Conservation (phyloP, 2,797 vertebrate species). For the Leptodactylus fallax region DNA sequence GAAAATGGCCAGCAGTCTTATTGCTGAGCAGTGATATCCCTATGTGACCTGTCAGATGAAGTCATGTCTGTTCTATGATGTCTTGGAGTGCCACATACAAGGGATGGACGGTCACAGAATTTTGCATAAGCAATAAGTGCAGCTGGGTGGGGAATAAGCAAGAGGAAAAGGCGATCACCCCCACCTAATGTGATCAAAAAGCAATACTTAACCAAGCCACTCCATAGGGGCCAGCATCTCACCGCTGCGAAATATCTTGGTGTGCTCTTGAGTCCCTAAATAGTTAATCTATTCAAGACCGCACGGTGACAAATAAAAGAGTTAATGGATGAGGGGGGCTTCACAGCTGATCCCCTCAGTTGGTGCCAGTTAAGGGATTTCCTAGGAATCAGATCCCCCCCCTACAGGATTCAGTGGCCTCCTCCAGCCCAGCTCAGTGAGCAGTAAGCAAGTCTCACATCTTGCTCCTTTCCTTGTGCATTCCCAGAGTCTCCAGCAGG, state of each 20-base stretch:
- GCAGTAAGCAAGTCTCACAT: slow-evolving; percentile 64
- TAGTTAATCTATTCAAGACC: not conserved
- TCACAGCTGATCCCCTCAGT: slow-evolving; percentile 19
- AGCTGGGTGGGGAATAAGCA: not conserved
- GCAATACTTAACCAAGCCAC: slow-evolving; percentile 38
- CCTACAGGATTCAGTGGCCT: slow-evolving; percentile 59
- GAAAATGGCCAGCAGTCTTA: slow-evolving; percentile 1
- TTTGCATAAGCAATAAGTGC: slow-evolving; percentile 18
- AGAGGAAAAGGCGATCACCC: slow-evolving; percentile 31
- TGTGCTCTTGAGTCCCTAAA: no score
- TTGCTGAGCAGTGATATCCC: not conserved
- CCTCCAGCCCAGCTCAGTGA: slow-evolving; percentile 62
- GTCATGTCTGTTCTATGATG: slow-evolving; percentile 9
- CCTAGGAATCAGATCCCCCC: slow-evolving; percentile 49
- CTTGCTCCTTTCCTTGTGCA: slow-evolving; percentile 70
- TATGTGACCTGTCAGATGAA: slow-evolving; percentile 28
- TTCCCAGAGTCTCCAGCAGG: slow-evolving; percentile 79
- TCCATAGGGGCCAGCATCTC: slow-evolving; percentile 22
- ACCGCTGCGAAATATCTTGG: not conserved
- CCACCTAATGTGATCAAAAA: slow-evolving; percentile 40
- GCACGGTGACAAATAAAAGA: not conserved
- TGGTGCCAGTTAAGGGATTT: slow-evolving; percentile 46
- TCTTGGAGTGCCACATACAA: not conserved
- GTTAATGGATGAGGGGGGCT: slow-evolving; percentile 26
- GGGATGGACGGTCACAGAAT: not conserved